Evolutionary conservation across 1,140 invertebrate species (phyloP), one percentile per base, ranked within the genome.

Genomic region (Macrostomum lignano): DNA sequence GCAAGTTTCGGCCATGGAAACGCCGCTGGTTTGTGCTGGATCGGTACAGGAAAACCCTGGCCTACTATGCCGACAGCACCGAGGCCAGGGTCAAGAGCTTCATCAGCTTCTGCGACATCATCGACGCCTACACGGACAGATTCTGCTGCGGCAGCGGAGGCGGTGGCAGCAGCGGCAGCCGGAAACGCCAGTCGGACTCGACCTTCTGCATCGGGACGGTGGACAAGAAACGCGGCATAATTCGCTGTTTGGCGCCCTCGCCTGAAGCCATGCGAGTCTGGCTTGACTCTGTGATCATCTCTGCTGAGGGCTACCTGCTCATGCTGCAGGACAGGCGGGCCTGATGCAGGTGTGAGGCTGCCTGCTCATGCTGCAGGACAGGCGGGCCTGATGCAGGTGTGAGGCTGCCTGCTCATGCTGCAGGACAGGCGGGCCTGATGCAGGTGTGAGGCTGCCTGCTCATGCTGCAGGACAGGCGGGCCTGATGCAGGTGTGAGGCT

Each of bases 11-110:
- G 55, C 74, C 74, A 13, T 91, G 81, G 81, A 76, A 79, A 43
- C 74, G 78, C 52, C 66, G 84, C 43, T 93, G 82, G 84, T 93
- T 91, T 58, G 77, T 91, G 40, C 82, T 91, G 52, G 82, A 91
- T 52, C 60, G 81, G 31, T 44, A 46, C 14, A 68, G 71, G 45
- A 70, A 76, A 46, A 77, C 75, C 7, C 64, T 93, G 14, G 67
- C 77, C 14, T 93, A 91, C 55, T 91, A 76, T 56, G 68, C 68
- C 28, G 79, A 86, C 56, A 78, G 73, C 51, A 70, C 63, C 37
- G 78, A 86, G 52, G 71, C 69, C 40, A 84, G 82, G 51, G 64
- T 72, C 1, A 65, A 76, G 29, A 81, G 81, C 33, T 72, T 77
- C 14, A 74, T 79, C 34, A 82, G 84, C 56, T 91, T 91, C 58